These are phyloP conservation scores for Alosa sapidissima DNA, from an alignment of 2,797 vertebrate genomes.

Conservation along the genomic window DNA sequence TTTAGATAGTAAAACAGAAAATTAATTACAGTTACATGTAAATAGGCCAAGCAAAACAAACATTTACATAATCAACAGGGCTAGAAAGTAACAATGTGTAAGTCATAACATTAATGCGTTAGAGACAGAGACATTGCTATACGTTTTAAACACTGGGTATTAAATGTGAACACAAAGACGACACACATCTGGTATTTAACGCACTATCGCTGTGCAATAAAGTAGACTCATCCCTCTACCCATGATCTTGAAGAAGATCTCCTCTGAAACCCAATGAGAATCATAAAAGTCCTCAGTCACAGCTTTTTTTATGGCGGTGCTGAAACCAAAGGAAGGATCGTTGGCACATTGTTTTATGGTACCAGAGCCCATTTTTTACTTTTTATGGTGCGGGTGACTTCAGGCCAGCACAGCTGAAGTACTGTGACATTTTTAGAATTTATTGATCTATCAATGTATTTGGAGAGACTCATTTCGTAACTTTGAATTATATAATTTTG, in stretches of 20 bases:
- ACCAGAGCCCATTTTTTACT: conserved; percentile 33
- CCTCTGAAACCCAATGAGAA: conserved; percentile 14
- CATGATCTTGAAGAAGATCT: background rate
- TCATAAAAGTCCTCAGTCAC: conserved; percentile 27
- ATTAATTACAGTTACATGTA: background rate
- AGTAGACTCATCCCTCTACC: background rate
- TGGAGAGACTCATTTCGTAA: background rate
- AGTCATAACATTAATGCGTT: background rate
- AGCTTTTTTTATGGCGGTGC: conserved; percentile 18
- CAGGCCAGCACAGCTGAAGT: background rate
- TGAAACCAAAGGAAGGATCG: conserved; percentile 27
- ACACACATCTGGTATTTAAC: conserved; percentile 3
- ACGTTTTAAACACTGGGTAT: background rate
- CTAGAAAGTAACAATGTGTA: background rate
- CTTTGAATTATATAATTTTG: background rate
- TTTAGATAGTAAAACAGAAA: background rate
- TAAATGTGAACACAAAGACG: background rate
- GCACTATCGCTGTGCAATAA: background rate
- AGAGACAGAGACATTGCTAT: background rate
- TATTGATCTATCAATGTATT: background rate
- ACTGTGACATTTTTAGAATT: background rate
- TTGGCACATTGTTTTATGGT: conserved; percentile 33
- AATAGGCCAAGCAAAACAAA: background rate
- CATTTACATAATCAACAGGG: background rate
- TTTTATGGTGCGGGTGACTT: background rate